A percentile compares a stretch with the other conserved stretches of the same genome.
Evolutionary conservation across 2,797 vertebrate genomes (phyloP).

Genomic region (Eleutherodactylus coqui): DNA sequence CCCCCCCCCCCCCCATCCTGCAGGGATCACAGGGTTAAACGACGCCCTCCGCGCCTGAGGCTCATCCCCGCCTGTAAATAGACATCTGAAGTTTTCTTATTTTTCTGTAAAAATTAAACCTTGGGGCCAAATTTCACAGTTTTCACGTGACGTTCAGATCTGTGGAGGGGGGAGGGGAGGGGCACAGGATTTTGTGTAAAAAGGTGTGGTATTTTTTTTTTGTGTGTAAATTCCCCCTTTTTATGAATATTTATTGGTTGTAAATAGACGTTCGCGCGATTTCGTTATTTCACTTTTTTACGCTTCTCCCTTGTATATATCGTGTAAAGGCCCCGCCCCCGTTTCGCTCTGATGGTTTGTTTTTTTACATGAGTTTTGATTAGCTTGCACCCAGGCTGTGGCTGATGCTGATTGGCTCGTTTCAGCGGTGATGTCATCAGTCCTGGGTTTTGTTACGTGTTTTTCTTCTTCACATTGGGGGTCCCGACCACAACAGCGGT

Average conservation of each 20-base stretch:
- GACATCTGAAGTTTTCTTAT: neutral
- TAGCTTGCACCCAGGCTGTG: neutral
- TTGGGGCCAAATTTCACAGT: slow-evolving; percentile 55
- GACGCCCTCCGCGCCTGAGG: neutral
- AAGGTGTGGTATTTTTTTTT: slow-evolving; percentile 51
- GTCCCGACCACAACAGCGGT: neutral
- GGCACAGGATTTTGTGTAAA: neutral
- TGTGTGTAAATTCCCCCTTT: slow-evolving; percentile 2
- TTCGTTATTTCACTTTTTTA: slow-evolving; percentile 75
- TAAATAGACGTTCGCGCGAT: slow-evolving; percentile 79
- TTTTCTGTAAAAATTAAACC: slow-evolving; percentile 32
- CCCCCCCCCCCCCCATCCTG: neutral
- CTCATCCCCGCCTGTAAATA: slow-evolving; percentile 47
- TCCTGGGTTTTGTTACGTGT: too few species aligned
- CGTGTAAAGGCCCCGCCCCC: neutral
- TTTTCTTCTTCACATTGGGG: neutral
- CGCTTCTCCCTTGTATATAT: slow-evolving; percentile 47
- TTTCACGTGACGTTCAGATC: slow-evolving; percentile 6
- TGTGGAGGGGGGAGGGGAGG: neutral
- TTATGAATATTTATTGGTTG: slow-evolving; percentile 82
- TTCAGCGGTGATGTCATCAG: slow-evolving; percentile 20
- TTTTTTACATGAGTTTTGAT: neutral
- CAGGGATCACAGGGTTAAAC: slow-evolving; percentile 33
- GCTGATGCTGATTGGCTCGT: slow-evolving; percentile 3
- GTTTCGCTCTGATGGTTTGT: neutral